Evolutionary conservation across 1,140 invertebrate species (phyloP).

Genomic region (Drosophila nigrodunni): DNA sequence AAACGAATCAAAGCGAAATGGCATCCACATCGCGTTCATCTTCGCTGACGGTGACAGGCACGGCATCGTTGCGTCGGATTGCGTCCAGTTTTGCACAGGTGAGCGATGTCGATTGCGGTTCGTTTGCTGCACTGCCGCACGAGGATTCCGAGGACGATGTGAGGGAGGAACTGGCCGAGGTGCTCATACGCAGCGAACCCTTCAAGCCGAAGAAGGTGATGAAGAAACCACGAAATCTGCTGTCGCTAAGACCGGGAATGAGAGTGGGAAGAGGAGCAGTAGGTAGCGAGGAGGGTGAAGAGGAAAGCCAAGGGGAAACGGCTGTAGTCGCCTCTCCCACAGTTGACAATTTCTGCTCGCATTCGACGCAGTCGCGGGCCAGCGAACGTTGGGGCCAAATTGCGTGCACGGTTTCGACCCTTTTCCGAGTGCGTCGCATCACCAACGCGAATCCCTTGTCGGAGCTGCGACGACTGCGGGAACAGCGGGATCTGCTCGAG

Average conservation of each 20-base stretch:
- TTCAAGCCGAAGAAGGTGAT: slow-evolving; percentile 22
- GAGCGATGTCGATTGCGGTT: slow-evolving; percentile 31
- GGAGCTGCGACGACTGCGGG: slow-evolving; percentile 47
- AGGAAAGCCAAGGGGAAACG: too few species aligned
- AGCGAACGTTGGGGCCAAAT: slow-evolving; percentile 61
- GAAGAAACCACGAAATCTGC: too few species aligned
- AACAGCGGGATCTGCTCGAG: slow-evolving; percentile 64
- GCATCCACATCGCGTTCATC: background rate
- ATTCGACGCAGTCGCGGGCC: slow-evolving; percentile 35
- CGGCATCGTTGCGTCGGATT: slow-evolving; percentile 51
- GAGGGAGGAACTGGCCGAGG: slow-evolving; percentile 54
- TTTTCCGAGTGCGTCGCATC: slow-evolving; percentile 55
- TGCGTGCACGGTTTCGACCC: slow-evolving; percentile 51
- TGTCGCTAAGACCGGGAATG: too few species aligned
- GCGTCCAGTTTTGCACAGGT: slow-evolving; percentile 65
- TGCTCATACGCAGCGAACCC: slow-evolving; percentile 54
- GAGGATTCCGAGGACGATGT: slow-evolving; percentile 62
- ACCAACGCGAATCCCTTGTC: slow-evolving; percentile 37
- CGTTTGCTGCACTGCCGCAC: slow-evolving; percentile 27
- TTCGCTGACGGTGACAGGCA: background rate
- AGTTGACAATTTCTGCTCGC: background rate
- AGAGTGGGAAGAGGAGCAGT: too few species aligned
- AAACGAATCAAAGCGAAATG: background rate
- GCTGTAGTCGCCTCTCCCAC: too few species aligned
- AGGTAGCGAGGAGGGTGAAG: too few species aligned